phyloP scores from a whole-genome alignment of 1,140 invertebrate species.

The Meloidogyne exigua region DNA sequence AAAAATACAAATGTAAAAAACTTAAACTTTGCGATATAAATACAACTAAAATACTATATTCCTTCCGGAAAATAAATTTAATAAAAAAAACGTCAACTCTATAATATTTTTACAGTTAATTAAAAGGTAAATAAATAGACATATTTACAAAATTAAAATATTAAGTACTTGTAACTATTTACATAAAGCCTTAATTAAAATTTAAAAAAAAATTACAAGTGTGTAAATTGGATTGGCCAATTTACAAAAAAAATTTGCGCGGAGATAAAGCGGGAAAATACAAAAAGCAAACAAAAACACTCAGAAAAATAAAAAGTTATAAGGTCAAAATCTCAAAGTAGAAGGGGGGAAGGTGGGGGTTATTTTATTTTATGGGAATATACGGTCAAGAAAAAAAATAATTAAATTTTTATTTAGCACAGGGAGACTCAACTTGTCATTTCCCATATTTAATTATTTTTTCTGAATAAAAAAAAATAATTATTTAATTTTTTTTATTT shows the following conservation, averaged over 20 bases:
- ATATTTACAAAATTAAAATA: background rate
- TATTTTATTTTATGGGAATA: background rate
- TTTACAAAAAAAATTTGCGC: background rate
- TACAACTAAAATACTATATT: too few species aligned
- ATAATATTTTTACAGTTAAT: too few species aligned
- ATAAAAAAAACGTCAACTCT: too few species aligned
- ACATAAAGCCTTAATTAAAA: background rate
- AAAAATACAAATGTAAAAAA: too few species aligned
- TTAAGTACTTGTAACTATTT: background rate
- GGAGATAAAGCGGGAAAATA: background rate
- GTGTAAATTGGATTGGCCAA: constrained; percentile 1
- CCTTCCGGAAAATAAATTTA: too few species aligned
- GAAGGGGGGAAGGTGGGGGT: too few species aligned
- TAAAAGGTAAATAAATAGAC: too few species aligned
- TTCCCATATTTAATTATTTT: too few species aligned
- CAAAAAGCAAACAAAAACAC: background rate
- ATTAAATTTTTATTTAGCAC: background rate
- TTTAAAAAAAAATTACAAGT: background rate
- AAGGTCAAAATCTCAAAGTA: too few species aligned
- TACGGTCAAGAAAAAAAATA: background rate
- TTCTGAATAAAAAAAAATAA: too few species aligned
- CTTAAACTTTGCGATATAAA: too few species aligned
- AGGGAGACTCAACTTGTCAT: background rate
- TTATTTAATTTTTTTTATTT: background rate
- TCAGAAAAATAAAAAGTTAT: background rate